Evolutionary conservation across 2,797 vertebrate species (phyloP), one percentile per base, ranked within the genome.

Genomic region (Myotis pilosus): DNA sequence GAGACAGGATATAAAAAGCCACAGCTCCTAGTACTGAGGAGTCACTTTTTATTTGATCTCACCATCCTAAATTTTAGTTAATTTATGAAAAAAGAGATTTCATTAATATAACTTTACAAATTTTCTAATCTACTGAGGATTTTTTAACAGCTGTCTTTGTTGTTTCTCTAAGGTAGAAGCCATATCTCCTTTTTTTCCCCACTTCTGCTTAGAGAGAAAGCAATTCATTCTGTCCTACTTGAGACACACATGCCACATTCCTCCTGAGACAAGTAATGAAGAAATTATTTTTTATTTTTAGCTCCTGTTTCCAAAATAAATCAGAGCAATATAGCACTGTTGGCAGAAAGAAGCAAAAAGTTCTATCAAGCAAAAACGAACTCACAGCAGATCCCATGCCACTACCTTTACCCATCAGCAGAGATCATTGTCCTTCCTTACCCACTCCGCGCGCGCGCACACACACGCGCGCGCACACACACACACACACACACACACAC

Each of bases 181-280:
- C 44, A 57, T 41, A 92, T 69, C 66, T 81, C 8, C 93, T 96
- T 12, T 69, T 92, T 93, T 92, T 20, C 25, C 55, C 57, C 55
- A 62, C 76, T 87, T 95, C 92, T 90, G 51, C 23, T 28, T 76
- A 49, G 33, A 91, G 72, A 44, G 33, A 89, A 95, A 80, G 0
- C 41, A 89, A 69, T 0, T 0, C 38, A 80, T 38, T 16, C 79
- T 38, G 20, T 89, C 12, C 53, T 82, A 51, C 7, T 86, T 93
- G 87, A n/a, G 47, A 96, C 96, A 92, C 3, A 82, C 20, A 62
- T 97, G 83, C 80, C n/a, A 84, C 5, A 79, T 71, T 95, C 33
- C 16, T 96, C 36, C 81, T 92, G 71, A 97, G 89, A 76, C 74
- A 95, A 92, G 81, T 84, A 57, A 93, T 89, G 64, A 92, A 96